Evolutionary conservation across 2,113 vertebrate genomes (phyloP).

Genomic region (Stigmatopora argus): DNA sequence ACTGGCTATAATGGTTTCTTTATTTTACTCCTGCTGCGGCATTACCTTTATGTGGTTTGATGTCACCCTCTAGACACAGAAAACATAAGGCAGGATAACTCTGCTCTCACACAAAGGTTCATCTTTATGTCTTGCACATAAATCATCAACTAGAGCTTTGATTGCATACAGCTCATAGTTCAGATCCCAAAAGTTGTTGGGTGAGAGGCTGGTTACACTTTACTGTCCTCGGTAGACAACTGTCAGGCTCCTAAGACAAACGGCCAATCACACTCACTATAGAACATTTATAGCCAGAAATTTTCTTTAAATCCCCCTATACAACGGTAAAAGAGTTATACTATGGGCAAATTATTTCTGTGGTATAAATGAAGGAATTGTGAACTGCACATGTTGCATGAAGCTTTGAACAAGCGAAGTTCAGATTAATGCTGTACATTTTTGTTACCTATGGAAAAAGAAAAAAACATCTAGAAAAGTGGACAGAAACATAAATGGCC

Average conservation of each 20-base stretch:
- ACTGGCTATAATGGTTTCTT: conserved; percentile 62
- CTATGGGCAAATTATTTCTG: neutral
- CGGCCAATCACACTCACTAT: neutral
- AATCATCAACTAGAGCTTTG: conserved; percentile 17
- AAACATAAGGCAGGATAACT: conserved; percentile 28
- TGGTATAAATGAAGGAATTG: too few species aligned
- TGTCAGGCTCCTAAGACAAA: neutral
- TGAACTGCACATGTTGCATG: neutral
- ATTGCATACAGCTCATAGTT: conserved; percentile 11
- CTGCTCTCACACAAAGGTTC: conserved; percentile 17
- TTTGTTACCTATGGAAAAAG: neutral
- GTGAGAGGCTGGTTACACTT: neutral
- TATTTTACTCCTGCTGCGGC: conserved; percentile 32
- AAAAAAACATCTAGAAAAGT: neutral
- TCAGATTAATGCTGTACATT: neutral
- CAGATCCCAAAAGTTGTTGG: neutral
- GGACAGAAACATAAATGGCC: neutral
- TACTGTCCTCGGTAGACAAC: neutral
- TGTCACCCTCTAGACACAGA: conserved; percentile 30
- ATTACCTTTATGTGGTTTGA: conserved; percentile 20
- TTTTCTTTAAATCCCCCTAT: too few species aligned
- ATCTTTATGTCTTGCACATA: conserved; percentile 23
- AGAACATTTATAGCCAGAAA: neutral
- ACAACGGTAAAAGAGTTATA: too few species aligned
- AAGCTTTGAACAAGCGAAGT: neutral